These are phyloP conservation scores for Netta rufina DNA, from an alignment of 2,797 vertebrate genomes.

Conservation along the genomic window DNA sequence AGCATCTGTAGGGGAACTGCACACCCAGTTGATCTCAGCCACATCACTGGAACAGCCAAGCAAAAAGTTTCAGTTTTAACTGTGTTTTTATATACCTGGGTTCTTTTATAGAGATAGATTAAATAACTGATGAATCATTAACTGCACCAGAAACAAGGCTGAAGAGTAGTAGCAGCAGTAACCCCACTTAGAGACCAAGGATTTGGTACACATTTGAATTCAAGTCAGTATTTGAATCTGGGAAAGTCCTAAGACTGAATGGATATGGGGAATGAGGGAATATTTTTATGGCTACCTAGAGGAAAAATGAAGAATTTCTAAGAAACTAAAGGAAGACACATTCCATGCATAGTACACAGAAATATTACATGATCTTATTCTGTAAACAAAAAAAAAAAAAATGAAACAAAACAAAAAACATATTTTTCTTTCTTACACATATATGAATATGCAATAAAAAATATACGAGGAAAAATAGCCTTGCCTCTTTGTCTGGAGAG, in stretches of 20 bases:
- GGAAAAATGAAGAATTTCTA: background rate
- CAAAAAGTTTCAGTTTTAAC: background rate
- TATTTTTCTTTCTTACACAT: too few relatives aligned
- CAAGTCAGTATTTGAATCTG: background rate
- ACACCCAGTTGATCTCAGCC: background rate
- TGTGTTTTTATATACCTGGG: background rate
- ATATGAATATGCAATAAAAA: background rate
- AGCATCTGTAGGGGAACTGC: too few relatives aligned
- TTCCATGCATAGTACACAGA: background rate
- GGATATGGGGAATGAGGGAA: background rate
- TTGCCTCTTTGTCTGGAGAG: background rate
- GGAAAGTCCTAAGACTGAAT: background rate
- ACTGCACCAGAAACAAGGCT: background rate
- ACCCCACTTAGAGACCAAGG: rapidly evolving
- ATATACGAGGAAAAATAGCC: background rate
- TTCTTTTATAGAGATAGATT: background rate
- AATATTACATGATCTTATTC: background rate
- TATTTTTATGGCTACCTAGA: background rate
- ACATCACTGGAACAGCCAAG: background rate
- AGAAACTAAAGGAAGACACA: background rate
- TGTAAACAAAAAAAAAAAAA: background rate
- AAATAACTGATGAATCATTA: too few relatives aligned
- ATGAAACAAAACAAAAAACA: too few relatives aligned
- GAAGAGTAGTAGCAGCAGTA: background rate
- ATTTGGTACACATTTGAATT: background rate